Conservation (phyloP, 2,113 vertebrate species). For the Lepus timidus region DNA sequence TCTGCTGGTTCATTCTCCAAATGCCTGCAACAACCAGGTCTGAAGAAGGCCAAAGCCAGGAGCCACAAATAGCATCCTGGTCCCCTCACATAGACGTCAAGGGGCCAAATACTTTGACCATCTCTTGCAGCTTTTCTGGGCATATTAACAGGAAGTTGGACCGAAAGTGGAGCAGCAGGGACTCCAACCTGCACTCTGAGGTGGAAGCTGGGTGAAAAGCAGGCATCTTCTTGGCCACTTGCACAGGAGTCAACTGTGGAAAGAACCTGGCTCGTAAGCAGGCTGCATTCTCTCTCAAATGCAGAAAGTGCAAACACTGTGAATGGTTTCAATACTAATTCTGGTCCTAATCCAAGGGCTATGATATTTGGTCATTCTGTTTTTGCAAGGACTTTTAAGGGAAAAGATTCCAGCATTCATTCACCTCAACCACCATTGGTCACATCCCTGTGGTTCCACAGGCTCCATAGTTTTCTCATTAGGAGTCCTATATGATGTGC, state of each 20-base stretch:
- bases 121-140: too few species aligned
- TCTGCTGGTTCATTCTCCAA: too few species aligned
- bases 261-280: rapidly evolving
- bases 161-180: too few species aligned
- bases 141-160: too few species aligned
- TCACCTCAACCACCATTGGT: not conserved
- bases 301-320: not conserved
- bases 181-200: too few species aligned
- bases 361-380: not conserved
- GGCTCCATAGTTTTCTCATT: not conserved
- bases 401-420: not conserved
- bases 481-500: not conserved
- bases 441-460: too few species aligned
- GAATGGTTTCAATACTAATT: not conserved
- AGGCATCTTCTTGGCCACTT: not conserved
- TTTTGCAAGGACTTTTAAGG: not conserved
- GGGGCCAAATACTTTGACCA: too few species aligned
- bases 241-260: not conserved
- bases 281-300: not conserved
- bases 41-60: too few species aligned
- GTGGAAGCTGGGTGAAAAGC: not conserved
- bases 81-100: too few species aligned
- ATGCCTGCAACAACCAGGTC: too few species aligned
- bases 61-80: too few species aligned
- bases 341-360: not conserved